Conservation (phyloP, 2,888 invertebrate genomes). For the Sesia apiformis region DNA sequence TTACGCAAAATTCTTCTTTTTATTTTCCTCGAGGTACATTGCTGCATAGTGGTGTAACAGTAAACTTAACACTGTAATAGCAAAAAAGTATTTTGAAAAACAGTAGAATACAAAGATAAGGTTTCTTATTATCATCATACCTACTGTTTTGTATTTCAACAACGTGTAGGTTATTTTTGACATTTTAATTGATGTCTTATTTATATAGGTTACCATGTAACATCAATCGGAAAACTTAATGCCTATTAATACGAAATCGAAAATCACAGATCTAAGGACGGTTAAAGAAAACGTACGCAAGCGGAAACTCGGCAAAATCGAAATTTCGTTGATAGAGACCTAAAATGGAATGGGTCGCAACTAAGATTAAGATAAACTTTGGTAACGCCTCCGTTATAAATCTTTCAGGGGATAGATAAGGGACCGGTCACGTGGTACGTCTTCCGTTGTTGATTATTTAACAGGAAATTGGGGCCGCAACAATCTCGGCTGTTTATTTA, state of each 20-base stretch:
- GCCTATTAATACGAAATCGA: not conserved
- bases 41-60: no score
- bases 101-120: no score
- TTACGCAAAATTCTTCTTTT: not conserved
- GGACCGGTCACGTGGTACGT: constrained; percentile 36
- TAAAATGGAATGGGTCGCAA: constrained; percentile 17
- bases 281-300: not conserved
- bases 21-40: not conserved
- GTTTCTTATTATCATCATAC: no score
- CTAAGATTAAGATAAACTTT: constrained; percentile 49
- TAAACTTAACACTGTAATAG: no score
- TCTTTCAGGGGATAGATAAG: constrained; percentile 45
- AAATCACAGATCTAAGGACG: not conserved
- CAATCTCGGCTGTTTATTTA: constrained; percentile 10
- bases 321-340: constrained; percentile 36
- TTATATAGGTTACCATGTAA: no score
- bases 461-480: constrained; percentile 21
- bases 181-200: no score
- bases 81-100: no score
- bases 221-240: not conserved
- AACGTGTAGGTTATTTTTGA: no score
- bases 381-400: constrained; percentile 45
- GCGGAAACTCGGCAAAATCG: constrained; percentile 10
- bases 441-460: constrained; percentile 38
- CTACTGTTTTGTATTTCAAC: no score